A percentile compares a stretch with the other conserved stretches of the same genome.
Conservation (phyloP, 2,888 invertebrate species). For the Eugnorisma glareosa region DNA sequence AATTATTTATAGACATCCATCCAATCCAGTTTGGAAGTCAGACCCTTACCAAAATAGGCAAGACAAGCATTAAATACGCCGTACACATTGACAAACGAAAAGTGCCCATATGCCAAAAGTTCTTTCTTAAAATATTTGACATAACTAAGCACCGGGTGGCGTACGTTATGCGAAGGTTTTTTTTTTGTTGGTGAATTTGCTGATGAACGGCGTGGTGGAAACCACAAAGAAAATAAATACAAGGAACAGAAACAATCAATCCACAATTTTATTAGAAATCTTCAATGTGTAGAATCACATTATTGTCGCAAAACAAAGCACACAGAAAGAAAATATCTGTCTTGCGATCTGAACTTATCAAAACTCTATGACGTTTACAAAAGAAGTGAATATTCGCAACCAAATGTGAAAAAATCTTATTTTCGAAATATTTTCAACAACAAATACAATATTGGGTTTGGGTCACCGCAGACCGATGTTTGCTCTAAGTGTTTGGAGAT, state of each 20-base stretch:
- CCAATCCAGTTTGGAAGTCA: too few relatives aligned
- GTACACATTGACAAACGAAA: conserved; percentile 14
- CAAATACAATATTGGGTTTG: conserved; percentile 66
- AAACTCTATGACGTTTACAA: conserved; percentile 24
- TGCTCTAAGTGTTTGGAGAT: conserved; percentile 65
- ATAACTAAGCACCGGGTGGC: conserved; percentile 50
- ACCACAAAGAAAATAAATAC: conserved; percentile 55
- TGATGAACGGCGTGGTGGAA: conserved; percentile 59
- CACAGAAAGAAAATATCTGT: conserved; percentile 54
- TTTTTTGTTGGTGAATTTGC: conserved; percentile 44
- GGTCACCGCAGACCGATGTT: conserved; percentile 46
- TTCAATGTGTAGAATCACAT: conserved; percentile 62
- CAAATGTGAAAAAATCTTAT: conserved; percentile 48
- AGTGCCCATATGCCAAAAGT: not conserved
- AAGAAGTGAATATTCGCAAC: conserved; percentile 22
- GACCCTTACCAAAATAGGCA: too few relatives aligned
- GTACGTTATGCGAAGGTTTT: conserved; percentile 56
- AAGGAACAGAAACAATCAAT: conserved; percentile 58
- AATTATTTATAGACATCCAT: too few relatives aligned
- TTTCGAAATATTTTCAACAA: conserved; percentile 67
- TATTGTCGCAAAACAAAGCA: conserved; percentile 54
- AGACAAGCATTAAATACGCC: conserved; percentile 4
- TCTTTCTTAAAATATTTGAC: conserved; percentile 36
- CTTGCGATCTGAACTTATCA: conserved; percentile 58
- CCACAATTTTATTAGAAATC: conserved; percentile 62